Percentiles rank a stretch among this genome's conserved stretches.
phyloP scores from a whole-genome alignment of 1,140 invertebrate genomes.

The Belonocnema kinseyi region DNA sequence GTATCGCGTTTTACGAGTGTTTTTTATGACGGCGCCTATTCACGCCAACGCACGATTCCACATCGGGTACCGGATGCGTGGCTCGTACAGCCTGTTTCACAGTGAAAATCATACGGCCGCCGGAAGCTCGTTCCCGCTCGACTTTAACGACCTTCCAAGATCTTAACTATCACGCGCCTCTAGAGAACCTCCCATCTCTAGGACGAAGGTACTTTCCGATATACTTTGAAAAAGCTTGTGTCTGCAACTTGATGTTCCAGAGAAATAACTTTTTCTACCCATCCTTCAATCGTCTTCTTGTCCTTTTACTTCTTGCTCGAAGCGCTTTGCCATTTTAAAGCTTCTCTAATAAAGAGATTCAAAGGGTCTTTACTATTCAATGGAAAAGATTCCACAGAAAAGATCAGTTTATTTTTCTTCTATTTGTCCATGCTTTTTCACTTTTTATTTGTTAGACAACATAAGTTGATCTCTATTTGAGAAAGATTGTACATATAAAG shows the following conservation, averaged over 20 bases:
- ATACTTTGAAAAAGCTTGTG: neutral
- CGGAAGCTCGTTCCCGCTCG: conserved; percentile 25
- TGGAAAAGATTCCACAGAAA: too few species aligned
- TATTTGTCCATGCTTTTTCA: too few species aligned
- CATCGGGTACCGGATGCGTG: conserved; percentile 5
- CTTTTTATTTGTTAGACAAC: too few species aligned
- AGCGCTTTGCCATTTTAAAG: too few species aligned
- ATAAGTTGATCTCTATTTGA: too few species aligned
- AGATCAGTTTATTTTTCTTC: too few species aligned
- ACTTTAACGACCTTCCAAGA: conserved; percentile 25
- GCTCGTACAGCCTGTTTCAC: conserved; percentile 9
- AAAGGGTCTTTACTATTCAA: too few species aligned
- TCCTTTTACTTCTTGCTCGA: too few species aligned
- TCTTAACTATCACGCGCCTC: conserved; percentile 30
- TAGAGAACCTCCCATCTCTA: neutral
- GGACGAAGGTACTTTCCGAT: conserved; percentile 5
- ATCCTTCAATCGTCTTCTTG: too few species aligned
- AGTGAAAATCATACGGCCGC: conserved; percentile 28
- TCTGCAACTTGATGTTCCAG: neutral
- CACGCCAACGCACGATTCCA: conserved; percentile 10
- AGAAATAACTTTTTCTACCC: neutral
- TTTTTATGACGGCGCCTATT: conserved; percentile 34
- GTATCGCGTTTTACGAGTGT: conserved; percentile 31
- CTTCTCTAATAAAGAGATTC: too few species aligned
- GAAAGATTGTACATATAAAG: too few species aligned